Conservation (phyloP, 2,113 vertebrate genomes). For the Catharus bicknelli region DNA sequence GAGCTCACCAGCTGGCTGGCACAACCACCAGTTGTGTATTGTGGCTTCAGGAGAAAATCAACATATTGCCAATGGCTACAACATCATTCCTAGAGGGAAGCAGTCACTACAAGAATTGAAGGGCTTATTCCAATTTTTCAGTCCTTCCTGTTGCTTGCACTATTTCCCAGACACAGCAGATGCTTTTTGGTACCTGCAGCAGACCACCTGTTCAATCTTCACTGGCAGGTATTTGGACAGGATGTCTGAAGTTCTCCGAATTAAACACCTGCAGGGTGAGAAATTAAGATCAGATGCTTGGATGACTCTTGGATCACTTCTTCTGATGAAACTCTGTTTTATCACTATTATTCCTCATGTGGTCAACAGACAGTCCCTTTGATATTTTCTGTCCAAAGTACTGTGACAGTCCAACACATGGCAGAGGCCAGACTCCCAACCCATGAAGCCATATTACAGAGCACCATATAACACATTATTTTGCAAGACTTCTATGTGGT, state of each 20-base stretch:
- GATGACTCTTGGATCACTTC: neutral
- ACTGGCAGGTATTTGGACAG: constrained; percentile 97
- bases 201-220: constrained; percentile 96
- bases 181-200: constrained; percentile 84
- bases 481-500: neutral
- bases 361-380: neutral
- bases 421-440: neutral
- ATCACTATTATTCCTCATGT: neutral
- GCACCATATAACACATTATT: neutral
- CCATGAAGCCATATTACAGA: neutral
- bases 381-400: neutral
- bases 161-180: neutral
- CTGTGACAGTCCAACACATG: neutral
- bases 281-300: constrained; percentile 6
- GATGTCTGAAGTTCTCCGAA: constrained; percentile 95
- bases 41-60: neutral
- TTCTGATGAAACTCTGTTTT: neutral
- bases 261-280: constrained; percentile 84
- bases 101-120: neutral
- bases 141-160: neutral
- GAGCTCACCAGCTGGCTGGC: neutral
- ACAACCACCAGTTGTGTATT: neutral
- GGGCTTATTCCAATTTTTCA: neutral
- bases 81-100: neutral
- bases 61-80: neutral